phyloP scores from a whole-genome alignment of 2,888 invertebrate genomes.

The Coelogynopora nodosa region DNA sequence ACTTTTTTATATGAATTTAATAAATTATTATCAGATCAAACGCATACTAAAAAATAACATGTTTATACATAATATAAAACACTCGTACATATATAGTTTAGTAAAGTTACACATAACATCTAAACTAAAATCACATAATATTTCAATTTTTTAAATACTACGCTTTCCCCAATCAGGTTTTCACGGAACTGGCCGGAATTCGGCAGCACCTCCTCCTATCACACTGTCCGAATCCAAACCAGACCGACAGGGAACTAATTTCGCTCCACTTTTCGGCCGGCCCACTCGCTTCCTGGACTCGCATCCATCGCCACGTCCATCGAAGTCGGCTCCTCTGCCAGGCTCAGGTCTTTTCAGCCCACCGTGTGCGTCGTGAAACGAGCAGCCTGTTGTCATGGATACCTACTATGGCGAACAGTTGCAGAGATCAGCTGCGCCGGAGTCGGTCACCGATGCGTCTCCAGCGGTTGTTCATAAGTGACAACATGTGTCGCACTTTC shows the following conservation, averaged over 20 bases:
- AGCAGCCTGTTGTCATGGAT: neutral
- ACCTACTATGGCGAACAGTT: neutral
- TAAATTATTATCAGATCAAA: too few species aligned
- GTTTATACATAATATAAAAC: too few species aligned
- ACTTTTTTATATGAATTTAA: too few species aligned
- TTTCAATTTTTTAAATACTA: too few species aligned
- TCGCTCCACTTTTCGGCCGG: neutral
- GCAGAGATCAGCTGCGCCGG: neutral
- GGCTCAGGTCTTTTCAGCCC: neutral
- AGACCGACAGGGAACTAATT: neutral
- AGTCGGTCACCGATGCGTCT: neutral
- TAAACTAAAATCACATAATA: too few species aligned
- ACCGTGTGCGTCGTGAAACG: neutral
- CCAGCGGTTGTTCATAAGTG: neutral
- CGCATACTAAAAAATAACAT: too few species aligned
- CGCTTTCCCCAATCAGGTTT: neutral
- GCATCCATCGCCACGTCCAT: neutral
- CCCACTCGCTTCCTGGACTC: neutral
- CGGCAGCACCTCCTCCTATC: neutral
- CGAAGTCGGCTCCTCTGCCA: neutral
- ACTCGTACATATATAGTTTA: too few species aligned
- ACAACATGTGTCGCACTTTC: neutral
- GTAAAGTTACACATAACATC: too few species aligned
- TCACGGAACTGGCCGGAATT: neutral
- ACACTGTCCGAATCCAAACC: neutral